Percentiles rank a stretch among this genome's conserved stretches.
phyloP scores from a whole-genome alignment of 2,113 vertebrate species.

The Rutilus rutilus region DNA sequence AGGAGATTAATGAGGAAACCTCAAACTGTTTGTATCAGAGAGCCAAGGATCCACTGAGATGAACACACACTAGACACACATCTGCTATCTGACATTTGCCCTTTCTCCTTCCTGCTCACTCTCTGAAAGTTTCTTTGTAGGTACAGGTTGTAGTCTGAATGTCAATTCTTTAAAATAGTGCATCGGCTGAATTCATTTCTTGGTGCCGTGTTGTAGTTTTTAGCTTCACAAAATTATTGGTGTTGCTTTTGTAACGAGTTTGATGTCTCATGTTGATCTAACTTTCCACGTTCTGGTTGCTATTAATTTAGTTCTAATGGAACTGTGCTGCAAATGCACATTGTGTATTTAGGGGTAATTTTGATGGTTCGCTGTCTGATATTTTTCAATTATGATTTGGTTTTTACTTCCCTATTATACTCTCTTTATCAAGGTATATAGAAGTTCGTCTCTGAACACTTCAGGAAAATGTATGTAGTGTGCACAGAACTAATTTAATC shows the following conservation, averaged over 20 bases:
- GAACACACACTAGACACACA: background rate
- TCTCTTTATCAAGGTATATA: slow-evolving; percentile 9
- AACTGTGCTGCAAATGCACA: slow-evolving; percentile 27
- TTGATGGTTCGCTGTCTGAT: slow-evolving; percentile 26
- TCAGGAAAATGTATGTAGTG: slow-evolving; percentile 24
- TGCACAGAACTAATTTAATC: slow-evolving; percentile 35
- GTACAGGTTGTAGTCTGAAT: background rate
- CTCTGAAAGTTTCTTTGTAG: slow-evolving; percentile 18
- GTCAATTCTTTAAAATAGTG: background rate
- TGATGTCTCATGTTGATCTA: background rate
- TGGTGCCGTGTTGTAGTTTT: background rate
- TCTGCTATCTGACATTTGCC: slow-evolving; percentile 32
- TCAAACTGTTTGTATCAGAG: slow-evolving; percentile 52
- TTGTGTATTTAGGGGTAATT: slow-evolving; percentile 28
- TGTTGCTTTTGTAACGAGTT: slow-evolving; percentile 15
- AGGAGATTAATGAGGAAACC: slow-evolving; percentile 69
- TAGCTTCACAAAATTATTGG: background rate
- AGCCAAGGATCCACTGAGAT: slow-evolving; percentile 38
- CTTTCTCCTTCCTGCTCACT: background rate
- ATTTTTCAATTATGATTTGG: slow-evolving; percentile 41
- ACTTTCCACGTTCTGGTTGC: slow-evolving; percentile 2
- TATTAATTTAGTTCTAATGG: slow-evolving; percentile 44
- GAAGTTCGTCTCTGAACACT: slow-evolving; percentile 4
- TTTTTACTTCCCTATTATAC: slow-evolving; percentile 21
- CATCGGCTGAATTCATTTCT: background rate